Percentiles rank a stretch among this genome's conserved stretches.
Evolutionary conservation across 2,113 vertebrate genomes (phyloP).

Genomic region (Oreochromis spilurus): DNA sequence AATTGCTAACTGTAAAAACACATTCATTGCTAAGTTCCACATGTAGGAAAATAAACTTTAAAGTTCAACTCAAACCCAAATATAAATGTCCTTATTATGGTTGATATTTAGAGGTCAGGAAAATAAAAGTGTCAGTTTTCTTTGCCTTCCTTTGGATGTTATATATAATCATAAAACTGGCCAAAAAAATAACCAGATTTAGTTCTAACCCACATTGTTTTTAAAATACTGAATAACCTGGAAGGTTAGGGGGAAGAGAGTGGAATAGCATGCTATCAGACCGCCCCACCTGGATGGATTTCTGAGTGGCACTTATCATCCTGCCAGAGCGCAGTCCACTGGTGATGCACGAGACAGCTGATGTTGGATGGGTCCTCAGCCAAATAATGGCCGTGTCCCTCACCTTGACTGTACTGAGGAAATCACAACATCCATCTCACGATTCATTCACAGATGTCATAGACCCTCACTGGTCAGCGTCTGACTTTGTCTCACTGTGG

Average conservation of each 20-base stretch:
- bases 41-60: neutral
- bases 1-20: conserved; percentile 37
- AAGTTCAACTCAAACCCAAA: neutral
- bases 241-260: neutral
- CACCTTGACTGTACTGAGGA: conserved; percentile 48
- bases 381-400: conserved; percentile 57
- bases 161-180: neutral
- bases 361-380: conserved; percentile 37
- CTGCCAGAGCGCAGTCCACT: neutral
- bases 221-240: neutral
- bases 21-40: neutral
- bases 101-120: neutral
- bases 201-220: neutral
- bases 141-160: neutral
- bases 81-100: neutral
- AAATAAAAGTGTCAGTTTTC: neutral
- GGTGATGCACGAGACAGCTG: conserved; percentile 38
- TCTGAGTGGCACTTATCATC: conserved; percentile 25
- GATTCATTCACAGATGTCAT: conserved; percentile 6
- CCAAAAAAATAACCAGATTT: neutral
- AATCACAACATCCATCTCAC: conserved; percentile 52
- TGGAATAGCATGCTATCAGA: neutral
- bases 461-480: neutral
- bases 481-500: neutral
- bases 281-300: neutral